A percentile compares a stretch with the other conserved stretches of the same genome.
Evolutionary conservation across 2,797 vertebrate species (phyloP).

Genomic region (Trichosurus vulpecula): DNA sequence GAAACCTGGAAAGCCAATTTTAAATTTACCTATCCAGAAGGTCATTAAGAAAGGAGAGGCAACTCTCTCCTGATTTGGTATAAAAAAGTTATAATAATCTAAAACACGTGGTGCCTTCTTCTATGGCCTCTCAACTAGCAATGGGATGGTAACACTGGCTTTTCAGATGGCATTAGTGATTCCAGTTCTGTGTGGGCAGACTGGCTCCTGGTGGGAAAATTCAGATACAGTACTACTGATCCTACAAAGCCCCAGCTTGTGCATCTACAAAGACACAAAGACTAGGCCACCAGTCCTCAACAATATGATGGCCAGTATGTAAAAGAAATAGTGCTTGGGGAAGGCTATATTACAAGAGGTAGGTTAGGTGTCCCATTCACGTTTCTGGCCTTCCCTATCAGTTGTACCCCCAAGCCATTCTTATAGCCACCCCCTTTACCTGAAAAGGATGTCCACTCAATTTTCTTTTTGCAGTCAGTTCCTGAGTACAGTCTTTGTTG

Average conservation of each 20-base stretch:
- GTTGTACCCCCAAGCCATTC: neutral
- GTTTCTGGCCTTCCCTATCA: neutral
- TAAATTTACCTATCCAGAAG: neutral
- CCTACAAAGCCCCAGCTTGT: neutral
- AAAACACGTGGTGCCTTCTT: neutral
- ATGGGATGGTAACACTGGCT: neutral
- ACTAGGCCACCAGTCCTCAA: slow-evolving; percentile 19
- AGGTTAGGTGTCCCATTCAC: neutral
- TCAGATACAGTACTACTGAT: neutral
- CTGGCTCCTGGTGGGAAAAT: neutral
- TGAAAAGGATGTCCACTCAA: slow-evolving; percentile 51
- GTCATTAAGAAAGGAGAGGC: neutral
- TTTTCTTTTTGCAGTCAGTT: slow-evolving; percentile 58
- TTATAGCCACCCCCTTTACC: slow-evolving; percentile 50
- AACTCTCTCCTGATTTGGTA: neutral
- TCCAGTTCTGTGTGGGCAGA: neutral
- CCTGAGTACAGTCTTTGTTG: slow-evolving; percentile 78
- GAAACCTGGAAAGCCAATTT: neutral
- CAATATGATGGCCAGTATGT: neutral
- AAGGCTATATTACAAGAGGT: neutral
- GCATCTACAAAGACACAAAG: slow-evolving; percentile 15
- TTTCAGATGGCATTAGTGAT: neutral
- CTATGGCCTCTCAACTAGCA: neutral
- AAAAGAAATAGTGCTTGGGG: neutral
- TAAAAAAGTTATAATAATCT: neutral